Base-by-base conservation (phyloP, 2,113 vertebrate genomes). In the Poeciliopsis prolifica region DNA sequence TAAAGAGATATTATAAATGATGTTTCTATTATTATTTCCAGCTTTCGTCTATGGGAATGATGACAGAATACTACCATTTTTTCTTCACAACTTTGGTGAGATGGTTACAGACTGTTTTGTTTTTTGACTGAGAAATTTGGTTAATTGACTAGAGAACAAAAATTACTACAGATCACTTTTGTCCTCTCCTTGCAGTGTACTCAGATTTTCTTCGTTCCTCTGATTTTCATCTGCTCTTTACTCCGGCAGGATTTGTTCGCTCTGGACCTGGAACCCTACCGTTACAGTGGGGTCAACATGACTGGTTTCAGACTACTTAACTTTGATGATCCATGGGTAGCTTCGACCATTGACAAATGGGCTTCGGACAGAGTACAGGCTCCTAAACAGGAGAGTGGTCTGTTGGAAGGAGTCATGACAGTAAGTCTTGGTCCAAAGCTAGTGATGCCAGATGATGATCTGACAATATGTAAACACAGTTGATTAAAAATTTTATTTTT, bases 1-100 rank as follows among this genome's bases (percentile, higher is more conserved):
- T 28, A 62, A 62, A 17, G 11, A 31, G 15, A 29, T 62, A 14
- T 37, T 37, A 37, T 11, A 37, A 37, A 2, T 37, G 10, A 30
- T 29, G 28, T 30, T 44, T 44, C 33, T 22, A 31, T 14, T 82
- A 77, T 64, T 84, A 84, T 75, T 79, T 86, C 86, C 90, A 99
- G 98, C 95, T 98, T 77, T 96, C 98, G 13, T 97, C 97, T 22
- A 97, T 99, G 98, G 98, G 98, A 78, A 99, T 99, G 98, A 99
- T 99, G 97, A 99, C 98, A 0, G 98, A 99, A 83, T 98, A 99
- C 81, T 99, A 99, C 81, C 98, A 99, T 86, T 99, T 97, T 88
- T 98, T 99, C 92, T 99, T 99, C 88, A 99, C 98, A 13, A 99
- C 98, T 26, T 85, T 99, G 98, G 98, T 99, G 94, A 97, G 97